Evolutionary conservation across 2,113 vertebrate genomes (phyloP).

Genomic region (Phrynosoma platyrhinos): DNA sequence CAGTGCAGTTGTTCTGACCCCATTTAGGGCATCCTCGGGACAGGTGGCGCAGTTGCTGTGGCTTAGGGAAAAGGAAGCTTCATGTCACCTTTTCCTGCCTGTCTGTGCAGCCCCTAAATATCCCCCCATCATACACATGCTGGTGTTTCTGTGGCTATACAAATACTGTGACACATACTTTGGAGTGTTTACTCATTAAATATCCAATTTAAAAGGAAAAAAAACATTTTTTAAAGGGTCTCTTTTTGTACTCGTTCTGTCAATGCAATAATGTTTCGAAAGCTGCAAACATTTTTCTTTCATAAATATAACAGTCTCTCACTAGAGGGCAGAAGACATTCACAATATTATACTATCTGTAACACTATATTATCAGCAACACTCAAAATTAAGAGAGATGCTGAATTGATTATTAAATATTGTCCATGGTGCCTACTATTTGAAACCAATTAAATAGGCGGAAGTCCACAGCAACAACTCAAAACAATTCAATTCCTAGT

Average conservation of each 20-base stretch:
- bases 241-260: not conserved
- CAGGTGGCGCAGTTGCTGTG: too few relatives aligned
- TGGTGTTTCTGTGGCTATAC: not conserved
- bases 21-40: too few relatives aligned
- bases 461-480: not conserved
- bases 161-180: not conserved
- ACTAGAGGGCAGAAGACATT: conserved; percentile 17
- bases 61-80: too few relatives aligned
- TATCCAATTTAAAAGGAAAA: not conserved
- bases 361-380: not conserved
- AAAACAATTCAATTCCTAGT: not conserved
- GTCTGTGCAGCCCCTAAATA: too few relatives aligned
- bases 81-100: too few relatives aligned
- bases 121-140: too few relatives aligned
- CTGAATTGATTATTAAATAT: not conserved
- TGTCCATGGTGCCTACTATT: not conserved
- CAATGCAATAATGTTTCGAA: not conserved
- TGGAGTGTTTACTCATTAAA: not conserved
- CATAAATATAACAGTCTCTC: not conserved
- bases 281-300: not conserved
- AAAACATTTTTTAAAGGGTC: not conserved
- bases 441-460: not conserved
- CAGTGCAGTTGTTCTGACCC: too few relatives aligned
- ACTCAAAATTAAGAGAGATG: not conserved
- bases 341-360: not conserved